phyloP scores from a whole-genome alignment of 2,797 vertebrate species.

The Coluber constrictor region DNA sequence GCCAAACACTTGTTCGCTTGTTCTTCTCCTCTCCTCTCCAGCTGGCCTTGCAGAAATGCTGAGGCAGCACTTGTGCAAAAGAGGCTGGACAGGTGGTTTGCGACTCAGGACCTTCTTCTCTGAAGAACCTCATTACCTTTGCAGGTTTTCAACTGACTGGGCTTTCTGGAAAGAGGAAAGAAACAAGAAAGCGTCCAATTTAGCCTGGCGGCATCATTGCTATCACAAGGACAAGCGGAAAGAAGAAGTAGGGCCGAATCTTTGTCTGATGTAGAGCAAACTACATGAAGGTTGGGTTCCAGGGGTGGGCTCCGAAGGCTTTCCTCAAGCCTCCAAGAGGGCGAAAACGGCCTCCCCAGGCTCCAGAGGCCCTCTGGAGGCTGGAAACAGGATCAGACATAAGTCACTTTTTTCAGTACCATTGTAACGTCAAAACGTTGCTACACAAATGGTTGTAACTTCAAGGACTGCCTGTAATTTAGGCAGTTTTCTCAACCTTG shows the following conservation, averaged over 20 bases:
- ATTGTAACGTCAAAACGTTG: too few species aligned
- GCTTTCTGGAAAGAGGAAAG: constrained; percentile 1
- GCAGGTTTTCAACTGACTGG: not conserved
- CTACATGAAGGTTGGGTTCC: not conserved
- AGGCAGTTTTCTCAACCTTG: too few species aligned
- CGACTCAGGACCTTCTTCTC: not conserved
- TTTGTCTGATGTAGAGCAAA: constrained; percentile 18
- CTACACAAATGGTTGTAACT: too few species aligned
- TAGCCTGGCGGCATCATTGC: constrained; percentile 7
- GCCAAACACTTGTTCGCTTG: constrained; percentile 65
- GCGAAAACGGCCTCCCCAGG: too few species aligned
- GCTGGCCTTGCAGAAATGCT: constrained; percentile 19
- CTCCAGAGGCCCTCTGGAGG: too few species aligned
- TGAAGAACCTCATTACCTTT: constrained; percentile 17
- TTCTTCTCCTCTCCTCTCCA: constrained; percentile 44
- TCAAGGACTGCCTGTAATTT: too few species aligned
- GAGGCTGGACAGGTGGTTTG: not conserved
- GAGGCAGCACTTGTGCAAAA: constrained; percentile 29
- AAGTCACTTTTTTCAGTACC: too few species aligned
- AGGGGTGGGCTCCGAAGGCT: too few species aligned
- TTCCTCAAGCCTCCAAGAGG: too few species aligned
- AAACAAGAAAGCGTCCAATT: not conserved
- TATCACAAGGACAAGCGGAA: not conserved
- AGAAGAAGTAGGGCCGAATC: not conserved
- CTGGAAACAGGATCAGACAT: too few species aligned